Evolutionary conservation across 2,888 invertebrate genomes (phyloP), one percentile per base, ranked within the genome.

Genomic region (Hydraecia micacea): DNA sequence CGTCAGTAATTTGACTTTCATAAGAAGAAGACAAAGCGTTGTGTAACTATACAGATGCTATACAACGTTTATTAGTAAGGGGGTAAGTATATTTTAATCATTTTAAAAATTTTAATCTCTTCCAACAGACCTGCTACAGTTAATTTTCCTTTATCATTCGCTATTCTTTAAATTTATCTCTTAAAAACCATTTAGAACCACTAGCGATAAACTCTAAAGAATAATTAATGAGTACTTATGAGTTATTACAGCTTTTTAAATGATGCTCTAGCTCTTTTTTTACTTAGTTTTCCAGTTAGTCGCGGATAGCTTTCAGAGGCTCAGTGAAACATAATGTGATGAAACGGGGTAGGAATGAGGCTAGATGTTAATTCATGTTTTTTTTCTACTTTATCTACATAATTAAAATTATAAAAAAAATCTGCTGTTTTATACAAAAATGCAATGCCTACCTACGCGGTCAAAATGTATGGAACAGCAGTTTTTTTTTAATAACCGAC

Each of bases 301-400:
- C 28, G 75, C 75, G 28, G 52, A 74, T 67, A 28, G 42, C 52
- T 82, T 82, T 75, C n/a, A 81, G 28, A 72, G 5, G n/a, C 21
- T 82, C 82, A 82, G 28, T 75, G 82, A 75, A 75, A 67, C 83
- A 75, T 82, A 68, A 82, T 68, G 13, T 46, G 46, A 62, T 79
- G 36, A 81, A 65, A 81, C 7, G 32, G n/a, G 7, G 18, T 32
- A 46, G n/a, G 0, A 58, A 58, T 39, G 65, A 49, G 21, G 46
- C 28, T 72, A 28, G 1, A 11, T 46, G 18, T 28, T 39, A 1
- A 60, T 39, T 18, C 15, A 36, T 25, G 15, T 25, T 46, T n/a
- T 49, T 70, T 68, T n/a, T 66, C 36, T n/a, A 3, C 18, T 28
- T 73, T 39, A 5, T 5, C 2, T 52, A n/a, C 42, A n/a, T 39